Percentiles rank a stretch among this genome's conserved stretches.
Evolutionary conservation across 2,888 invertebrate genomes (phyloP).

Genomic region (Chirona hameri): DNA sequence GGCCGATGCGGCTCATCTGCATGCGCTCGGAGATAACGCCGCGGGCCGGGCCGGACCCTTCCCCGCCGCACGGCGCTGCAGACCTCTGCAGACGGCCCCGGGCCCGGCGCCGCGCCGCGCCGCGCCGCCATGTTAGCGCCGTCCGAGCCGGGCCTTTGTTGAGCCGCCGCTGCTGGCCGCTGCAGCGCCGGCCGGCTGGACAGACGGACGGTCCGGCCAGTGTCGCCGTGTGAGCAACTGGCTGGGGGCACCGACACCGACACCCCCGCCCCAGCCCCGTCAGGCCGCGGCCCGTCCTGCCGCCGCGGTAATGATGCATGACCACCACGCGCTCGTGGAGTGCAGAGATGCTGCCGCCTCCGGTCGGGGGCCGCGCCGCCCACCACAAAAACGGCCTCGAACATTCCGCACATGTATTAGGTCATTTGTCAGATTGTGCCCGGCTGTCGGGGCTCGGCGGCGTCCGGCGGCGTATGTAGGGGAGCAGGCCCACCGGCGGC

Average conservation of each 20-base stretch:
- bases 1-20: not conserved
- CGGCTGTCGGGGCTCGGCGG: not conserved
- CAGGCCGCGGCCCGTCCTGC: not conserved
- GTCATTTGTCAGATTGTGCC: slow-evolving; percentile 25
- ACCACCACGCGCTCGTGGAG: not conserved
- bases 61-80: not conserved
- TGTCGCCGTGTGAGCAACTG: not conserved
- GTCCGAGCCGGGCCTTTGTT: not conserved
- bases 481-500: not conserved
- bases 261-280: too few species aligned
- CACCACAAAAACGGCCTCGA: not conserved
- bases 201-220: too few species aligned
- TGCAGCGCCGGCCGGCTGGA: not conserved
- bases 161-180: not conserved
- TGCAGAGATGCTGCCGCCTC: slow-evolving; percentile 4
- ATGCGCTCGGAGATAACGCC: not conserved
- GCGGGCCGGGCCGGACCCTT: not conserved
- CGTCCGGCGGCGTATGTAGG: not conserved
- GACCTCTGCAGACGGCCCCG: too few species aligned
- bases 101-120: too few species aligned
- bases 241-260: not conserved
- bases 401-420: slow-evolving; percentile 26
- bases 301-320: not conserved
- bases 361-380: not conserved
- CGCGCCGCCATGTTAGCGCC: too few species aligned